Evolutionary conservation across 2,113 vertebrate species (phyloP), one percentile per base, ranked within the genome.

Genomic region (Oophaga pumilio): DNA sequence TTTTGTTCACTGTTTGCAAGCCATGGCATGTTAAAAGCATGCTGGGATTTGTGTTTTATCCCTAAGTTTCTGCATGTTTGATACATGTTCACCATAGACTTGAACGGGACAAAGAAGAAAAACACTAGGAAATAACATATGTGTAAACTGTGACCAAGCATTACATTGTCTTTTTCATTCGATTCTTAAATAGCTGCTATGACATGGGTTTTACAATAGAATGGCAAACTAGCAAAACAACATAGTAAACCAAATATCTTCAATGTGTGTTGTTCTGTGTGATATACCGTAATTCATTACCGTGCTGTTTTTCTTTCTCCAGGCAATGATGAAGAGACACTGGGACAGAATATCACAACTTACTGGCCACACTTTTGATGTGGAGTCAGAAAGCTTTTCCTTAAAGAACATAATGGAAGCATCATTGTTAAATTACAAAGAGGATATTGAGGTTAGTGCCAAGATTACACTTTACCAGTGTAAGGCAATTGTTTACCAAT

Each of bases 311-410:
- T 76, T 20, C 49, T n/a, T 88, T 82, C 89, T 81, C 17, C 91
- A 97, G 96, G 95, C 95, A 53, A 95, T 97, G 95, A 89, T 95
- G 90, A 71, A 89, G 77, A 92, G 95, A 90, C 96, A 97, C 89
- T 97, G 96, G 96, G 92, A 94, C 82, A 94, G 93, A 86, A 93
- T 97, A 88, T 86, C 93, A 17, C 90, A 94, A 83, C 20, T 95
- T 71, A 96, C 96, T 0, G 92, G 90, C 0, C 94, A 95, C 90
- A 92, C 7, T 11, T 96, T 97, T 90, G 93, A 95, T 76, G 92
- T 96, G 90, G 92, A 94, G 0, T 94, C 94, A 17, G 95, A 94
- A 68, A 93, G 89, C 85, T 96, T 96, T 8, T 78, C 89, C 88
- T 92, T 97, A 83, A 95, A 92, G 81, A 94, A 93, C 6, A 62